Evolutionary conservation across 2,797 vertebrate species (phyloP).

Genomic region (Martes flavigula): DNA sequence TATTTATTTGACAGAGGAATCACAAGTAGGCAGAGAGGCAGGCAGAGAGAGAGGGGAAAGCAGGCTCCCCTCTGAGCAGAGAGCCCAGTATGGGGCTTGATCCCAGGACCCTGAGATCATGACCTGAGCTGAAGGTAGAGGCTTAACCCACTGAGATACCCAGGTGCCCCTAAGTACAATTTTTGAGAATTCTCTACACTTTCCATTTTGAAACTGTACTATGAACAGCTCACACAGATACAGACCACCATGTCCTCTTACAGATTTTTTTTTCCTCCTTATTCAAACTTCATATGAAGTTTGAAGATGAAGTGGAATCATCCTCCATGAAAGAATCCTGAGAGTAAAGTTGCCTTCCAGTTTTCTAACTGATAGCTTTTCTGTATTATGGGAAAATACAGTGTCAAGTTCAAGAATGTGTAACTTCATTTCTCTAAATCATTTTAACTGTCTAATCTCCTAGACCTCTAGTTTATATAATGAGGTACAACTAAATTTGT

Average conservation of each 20-base stretch:
- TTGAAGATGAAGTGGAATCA: background rate
- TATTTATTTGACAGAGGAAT: too few relatives aligned
- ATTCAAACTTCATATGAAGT: background rate
- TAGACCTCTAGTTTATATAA: background rate
- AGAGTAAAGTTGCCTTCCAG: background rate
- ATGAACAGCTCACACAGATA: background rate
- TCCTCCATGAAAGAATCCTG: background rate
- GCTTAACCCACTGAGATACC: too few relatives aligned
- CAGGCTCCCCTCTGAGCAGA: too few relatives aligned
- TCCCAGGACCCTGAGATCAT: too few relatives aligned
- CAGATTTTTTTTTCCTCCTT: background rate
- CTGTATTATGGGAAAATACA: background rate
- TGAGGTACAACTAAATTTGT: background rate
- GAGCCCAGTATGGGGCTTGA: accelerated
- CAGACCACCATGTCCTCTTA: background rate
- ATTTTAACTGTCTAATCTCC: slow-evolving; percentile 1
- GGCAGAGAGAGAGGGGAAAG: too few relatives aligned
- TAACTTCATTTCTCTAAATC: background rate
- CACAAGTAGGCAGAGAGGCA: too few relatives aligned
- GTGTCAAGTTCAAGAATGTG: background rate
- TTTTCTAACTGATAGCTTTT: background rate
- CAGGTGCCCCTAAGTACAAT: background rate
- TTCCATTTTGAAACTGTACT: background rate
- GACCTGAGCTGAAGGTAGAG: too few relatives aligned
- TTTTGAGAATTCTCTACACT: background rate